Conservation (phyloP, 2,797 vertebrate genomes). For the Sebastolobus alascanus region DNA sequence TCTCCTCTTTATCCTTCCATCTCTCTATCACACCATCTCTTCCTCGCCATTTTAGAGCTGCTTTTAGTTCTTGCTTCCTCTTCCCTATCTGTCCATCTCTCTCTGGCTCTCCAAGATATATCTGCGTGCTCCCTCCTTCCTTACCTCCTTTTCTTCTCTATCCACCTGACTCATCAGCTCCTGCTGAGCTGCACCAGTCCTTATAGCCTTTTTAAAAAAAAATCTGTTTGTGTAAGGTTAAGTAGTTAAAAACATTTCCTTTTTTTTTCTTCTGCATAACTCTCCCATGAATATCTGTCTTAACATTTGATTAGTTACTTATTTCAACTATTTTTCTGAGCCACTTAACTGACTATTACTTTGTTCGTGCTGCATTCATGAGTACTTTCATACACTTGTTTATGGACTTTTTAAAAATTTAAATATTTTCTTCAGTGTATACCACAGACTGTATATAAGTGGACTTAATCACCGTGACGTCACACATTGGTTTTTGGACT, state of each 20-base stretch:
- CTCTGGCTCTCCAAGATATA: conserved; percentile 51
- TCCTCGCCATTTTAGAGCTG: conserved; percentile 51
- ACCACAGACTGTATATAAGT: no score
- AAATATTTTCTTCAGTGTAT: background rate
- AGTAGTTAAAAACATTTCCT: background rate
- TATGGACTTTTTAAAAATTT: background rate
- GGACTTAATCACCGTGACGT: no score
- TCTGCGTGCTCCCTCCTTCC: conserved; percentile 6
- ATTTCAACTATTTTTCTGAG: background rate
- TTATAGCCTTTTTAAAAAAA: background rate
- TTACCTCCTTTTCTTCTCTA: conserved; percentile 3
- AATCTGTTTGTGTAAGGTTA: background rate
- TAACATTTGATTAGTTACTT: background rate
- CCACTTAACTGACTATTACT: background rate
- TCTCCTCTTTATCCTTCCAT: conserved; percentile 49
- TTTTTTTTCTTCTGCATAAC: background rate
- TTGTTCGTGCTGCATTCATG: background rate
- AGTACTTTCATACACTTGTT: background rate
- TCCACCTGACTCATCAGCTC: conserved; percentile 20
- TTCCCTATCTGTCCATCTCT: conserved; percentile 60
- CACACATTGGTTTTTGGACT: no score
- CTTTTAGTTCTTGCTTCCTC: conserved; percentile 67
- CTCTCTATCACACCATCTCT: conserved; percentile 61
- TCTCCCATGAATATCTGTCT: background rate
- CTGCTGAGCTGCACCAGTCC: conserved; percentile 7